Percentiles rank a stretch among this genome's conserved stretches.
These are phyloP conservation scores for Aphodius sticticus DNA, from an alignment of 2,888 invertebrate species.

Conservation along the genomic window DNA sequence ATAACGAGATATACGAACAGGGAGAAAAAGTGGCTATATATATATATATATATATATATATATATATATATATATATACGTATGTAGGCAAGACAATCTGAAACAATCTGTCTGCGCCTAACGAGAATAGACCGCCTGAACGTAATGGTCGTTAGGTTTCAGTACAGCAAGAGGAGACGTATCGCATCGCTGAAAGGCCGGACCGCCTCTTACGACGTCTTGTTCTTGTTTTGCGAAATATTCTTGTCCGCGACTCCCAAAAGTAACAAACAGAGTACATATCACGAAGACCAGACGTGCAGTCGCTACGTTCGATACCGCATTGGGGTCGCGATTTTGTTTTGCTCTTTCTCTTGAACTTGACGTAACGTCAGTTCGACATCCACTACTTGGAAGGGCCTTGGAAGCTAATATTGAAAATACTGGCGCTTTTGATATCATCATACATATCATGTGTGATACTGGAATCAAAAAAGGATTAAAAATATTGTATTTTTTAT, in stretches of 20 bases:
- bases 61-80: background rate
- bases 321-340: background rate
- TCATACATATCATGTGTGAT: no score
- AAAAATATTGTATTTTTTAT: no score
- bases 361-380: background rate
- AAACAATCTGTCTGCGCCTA: background rate
- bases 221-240: background rate
- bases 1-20: background rate
- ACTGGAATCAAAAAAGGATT: no score
- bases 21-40: background rate
- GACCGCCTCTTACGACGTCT: background rate
- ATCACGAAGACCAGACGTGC: background rate
- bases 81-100: background rate
- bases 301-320: background rate
- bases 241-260: background rate
- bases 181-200: background rate
- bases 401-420: background rate
- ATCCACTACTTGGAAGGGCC: background rate
- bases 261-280: background rate
- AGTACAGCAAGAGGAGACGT: background rate
- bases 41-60: background rate
- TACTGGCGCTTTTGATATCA: background rate
- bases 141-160: background rate
- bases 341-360: background rate
- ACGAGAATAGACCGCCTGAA: slow-evolving; percentile 4